Evolutionary conservation across 2,888 invertebrate genomes (phyloP), one percentile per base, ranked within the genome.

Genomic region (Andrena chrysosceles): DNA sequence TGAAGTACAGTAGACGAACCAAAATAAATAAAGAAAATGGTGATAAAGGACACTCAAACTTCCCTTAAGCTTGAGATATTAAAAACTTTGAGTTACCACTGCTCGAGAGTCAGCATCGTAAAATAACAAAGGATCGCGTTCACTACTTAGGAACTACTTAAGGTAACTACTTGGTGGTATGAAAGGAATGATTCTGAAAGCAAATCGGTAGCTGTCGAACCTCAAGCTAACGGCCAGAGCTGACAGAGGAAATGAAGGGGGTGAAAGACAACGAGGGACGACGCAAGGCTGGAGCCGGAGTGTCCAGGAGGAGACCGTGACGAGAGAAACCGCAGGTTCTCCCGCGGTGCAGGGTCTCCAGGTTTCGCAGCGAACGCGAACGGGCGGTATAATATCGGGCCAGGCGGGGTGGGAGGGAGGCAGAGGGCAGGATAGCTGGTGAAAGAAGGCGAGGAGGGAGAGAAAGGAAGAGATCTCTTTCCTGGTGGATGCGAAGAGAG

Each of bases 321-420:
- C 76, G 85, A 87, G 86, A 88, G 89, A 85, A 90, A 89, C 89
- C 89, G 87, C 89, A 88, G 86, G 85, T 85, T 87, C 86, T 82
- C 81, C 84, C 79, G 81, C 48, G 29, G 81, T 81, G 73, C 83
- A 82, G 88, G 85, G 85, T 91, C 89, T 88, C 87, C 83, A 79
- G 85, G 85, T 89, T 90, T 89, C 80, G 85, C 86, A 86, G 81
- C 85, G 83, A 73, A 84, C 83, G 77, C 79, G 84, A 72, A 84
- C 84, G 87, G 85, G 88, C 88, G 56, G 89, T 92, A 91, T 91
- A 92, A 92, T 92, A 90, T 89, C 87, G 82, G 85, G 84, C 42
- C 42, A 13, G 42, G 42, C 42, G 42, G 78, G 81, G 85, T 75
- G 67, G 74, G 63, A 82, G 71, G 73, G 81, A 81, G 82, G 78